Evolutionary conservation across 1,140 invertebrate species (phyloP), one percentile per base, ranked within the genome.

Genomic region (Calephelis virginiensis): DNA sequence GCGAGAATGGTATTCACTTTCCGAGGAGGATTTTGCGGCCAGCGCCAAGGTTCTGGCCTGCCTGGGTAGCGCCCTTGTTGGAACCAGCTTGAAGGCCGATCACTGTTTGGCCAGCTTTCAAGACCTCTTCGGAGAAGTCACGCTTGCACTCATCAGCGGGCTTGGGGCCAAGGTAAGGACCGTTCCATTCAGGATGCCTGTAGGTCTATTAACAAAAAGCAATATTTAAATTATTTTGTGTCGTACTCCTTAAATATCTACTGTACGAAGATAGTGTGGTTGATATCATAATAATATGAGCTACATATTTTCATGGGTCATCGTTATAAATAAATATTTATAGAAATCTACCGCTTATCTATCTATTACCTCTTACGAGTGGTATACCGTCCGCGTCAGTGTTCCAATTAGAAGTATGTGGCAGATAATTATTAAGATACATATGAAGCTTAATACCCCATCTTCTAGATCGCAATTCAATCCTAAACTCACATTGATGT

Each of bases 21-120:
- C 96, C 96, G 77, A 97, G 93, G 73, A 97, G 92, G 89, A 97
- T 97, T 90, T 97, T 97, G 83, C 96, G 94, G 69, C 95, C 96
- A 74, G 98, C 98, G 64, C 98, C 98, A 66, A 99, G 94, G 89
- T 95, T 99, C 85, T 97, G 95, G 5, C 98, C 98, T 53, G 96
- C 94, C 91, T 98, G 97, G 56, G 96, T 96, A 71, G 97, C 97
- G 48, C 97, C 98, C 86, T 98, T 98, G 94, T 99, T 99, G 77
- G 94, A 95, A n/a, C 98, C 98, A 76, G 97, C 97, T 92, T 99
- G 98, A 11, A 99, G 94, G 77, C 97, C 97, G 79, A 99, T 97
- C 59, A 98, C 93, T 53, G 94, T 94, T 85, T 99, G 95, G 10
- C 98, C 98, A 68, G 97, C 97, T 69, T 95, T 94, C 66, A 99